phyloP scores from a whole-genome alignment of 2,113 vertebrate genomes.

The Mola mola region DNA sequence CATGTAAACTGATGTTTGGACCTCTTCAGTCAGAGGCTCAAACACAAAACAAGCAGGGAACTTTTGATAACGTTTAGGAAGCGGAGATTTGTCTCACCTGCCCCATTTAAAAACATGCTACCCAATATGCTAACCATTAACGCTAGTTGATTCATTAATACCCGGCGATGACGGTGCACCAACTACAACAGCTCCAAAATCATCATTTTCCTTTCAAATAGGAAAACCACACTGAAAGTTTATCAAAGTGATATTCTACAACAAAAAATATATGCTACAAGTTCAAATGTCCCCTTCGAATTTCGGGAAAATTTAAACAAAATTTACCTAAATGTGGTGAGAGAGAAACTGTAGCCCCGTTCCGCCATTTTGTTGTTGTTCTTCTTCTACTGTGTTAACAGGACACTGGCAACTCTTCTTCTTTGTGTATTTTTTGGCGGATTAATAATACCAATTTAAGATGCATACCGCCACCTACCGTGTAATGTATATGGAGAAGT shows the following conservation, averaged over 20 bases:
- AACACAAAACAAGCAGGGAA: fast-evolving
- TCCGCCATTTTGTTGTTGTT: slow-evolving; percentile 91
- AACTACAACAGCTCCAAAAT: slow-evolving; percentile 1
- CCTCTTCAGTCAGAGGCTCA: fast-evolving
- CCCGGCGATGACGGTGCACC: slow-evolving; percentile 72
- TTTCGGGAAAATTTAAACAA: slow-evolving; percentile 16
- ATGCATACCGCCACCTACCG: too few species aligned
- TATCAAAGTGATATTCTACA: fast-evolving
- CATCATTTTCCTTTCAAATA: fast-evolving
- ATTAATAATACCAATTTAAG: too few species aligned
- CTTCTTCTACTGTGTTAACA: slow-evolving; percentile 54
- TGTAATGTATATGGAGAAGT: too few species aligned
- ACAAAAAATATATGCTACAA: fast-evolving
- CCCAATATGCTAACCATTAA: slow-evolving; percentile 44
- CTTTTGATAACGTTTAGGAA: not conserved
- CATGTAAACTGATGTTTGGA: not conserved
- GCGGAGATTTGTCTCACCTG: fast-evolving
- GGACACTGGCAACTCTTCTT: not conserved
- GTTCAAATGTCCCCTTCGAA: fast-evolving
- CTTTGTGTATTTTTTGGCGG: too few species aligned
- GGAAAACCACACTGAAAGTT: fast-evolving
- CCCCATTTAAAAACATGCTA: slow-evolving; percentile 9
- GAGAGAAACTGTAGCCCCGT: slow-evolving; percentile 95
- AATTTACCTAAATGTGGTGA: slow-evolving; percentile 95
- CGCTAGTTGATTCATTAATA: slow-evolving; percentile 60